Evolutionary conservation across 2,113 vertebrate genomes (phyloP).

Genomic region (Oncorhynchus keta): DNA sequence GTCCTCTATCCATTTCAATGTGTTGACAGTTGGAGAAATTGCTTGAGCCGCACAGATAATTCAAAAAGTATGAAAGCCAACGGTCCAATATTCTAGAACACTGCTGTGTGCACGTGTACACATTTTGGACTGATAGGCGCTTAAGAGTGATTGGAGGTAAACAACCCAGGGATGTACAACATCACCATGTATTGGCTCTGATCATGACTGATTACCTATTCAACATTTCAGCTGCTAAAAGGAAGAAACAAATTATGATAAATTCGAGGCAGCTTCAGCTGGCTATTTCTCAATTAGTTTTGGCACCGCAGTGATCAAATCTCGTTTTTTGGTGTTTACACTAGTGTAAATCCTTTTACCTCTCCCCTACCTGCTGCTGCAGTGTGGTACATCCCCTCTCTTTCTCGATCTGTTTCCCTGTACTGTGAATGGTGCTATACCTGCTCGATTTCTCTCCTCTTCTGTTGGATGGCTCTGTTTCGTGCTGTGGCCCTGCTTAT

Average conservation of each 20-base stretch:
- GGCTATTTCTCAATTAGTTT: slow-evolving; percentile 40
- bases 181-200: slow-evolving; percentile 7
- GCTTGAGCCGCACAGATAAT: too few relatives aligned
- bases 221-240: background rate
- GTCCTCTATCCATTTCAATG: too few relatives aligned
- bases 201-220: slow-evolving; percentile 10
- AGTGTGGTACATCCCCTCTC: too few relatives aligned
- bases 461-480: slow-evolving; percentile 71
- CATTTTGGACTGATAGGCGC: too few relatives aligned
- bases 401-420: background rate
- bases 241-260: slow-evolving; percentile 28
- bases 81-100: too few relatives aligned
- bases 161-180: slow-evolving; percentile 2
- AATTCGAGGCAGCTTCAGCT: slow-evolving; percentile 22
- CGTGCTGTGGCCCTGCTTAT: slow-evolving; percentile 52
- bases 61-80: too few relatives aligned
- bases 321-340: background rate
- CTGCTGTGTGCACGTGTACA: too few relatives aligned
- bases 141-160: slow-evolving; percentile 4
- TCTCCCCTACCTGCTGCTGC: too few relatives aligned
- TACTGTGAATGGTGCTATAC: slow-evolving; percentile 27
- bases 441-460: slow-evolving; percentile 73
- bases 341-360: too few relatives aligned
- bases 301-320: slow-evolving; percentile 32
- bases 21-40: too few relatives aligned